Evolutionary conservation across 2,797 vertebrate genomes (phyloP), one percentile per base, ranked within the genome.

Genomic region (Epinephelus awoara): DNA sequence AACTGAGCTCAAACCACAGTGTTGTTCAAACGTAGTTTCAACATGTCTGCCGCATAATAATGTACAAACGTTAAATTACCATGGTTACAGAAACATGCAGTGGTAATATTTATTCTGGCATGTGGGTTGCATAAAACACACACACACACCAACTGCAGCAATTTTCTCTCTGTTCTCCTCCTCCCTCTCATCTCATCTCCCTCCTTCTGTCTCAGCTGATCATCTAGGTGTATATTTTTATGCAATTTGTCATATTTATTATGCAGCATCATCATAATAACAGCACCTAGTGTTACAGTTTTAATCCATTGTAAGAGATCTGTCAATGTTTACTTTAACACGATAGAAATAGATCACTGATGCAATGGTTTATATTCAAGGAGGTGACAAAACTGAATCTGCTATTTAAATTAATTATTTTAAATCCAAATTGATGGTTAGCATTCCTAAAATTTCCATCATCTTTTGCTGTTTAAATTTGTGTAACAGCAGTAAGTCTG

Each of bases 191-290:
- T 66, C 62, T 62, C 38, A 29, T 21, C 18, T 0, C n/a, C 49
- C 52, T 59, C 47, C 57, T 50, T 61, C 42, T 74, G 46, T 49
- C 56, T 58, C 56, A 55, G 56, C 84, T 73, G 67, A 85, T 85
- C 61, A 68, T 75, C 46, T 79, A 68, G 79, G 83, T 92, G 87
- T 91, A 89, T 85, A 88, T 90, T 91, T 90, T 85, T 90, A 79
- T 87, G 84, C 82, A 86, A 44, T 87, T 74, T 85, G 59, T 90
- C 86, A 89, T 92, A 92, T 94, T 94, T 93, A 93, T 92, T 92
- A 80, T 64, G 55, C 75, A 85, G 79, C 61, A 80, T 67, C 72
- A 79, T 72, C 17, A 67, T 57, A 71, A 72, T 10, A 75, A 59
- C 23, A 70, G 72, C 68, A 74, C 59, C 15, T n/a, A 56, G 64